Evolutionary conservation across 2,888 invertebrate species (phyloP), one percentile per base, ranked within the genome.

Genomic region (Cephus sareptanus): DNA sequence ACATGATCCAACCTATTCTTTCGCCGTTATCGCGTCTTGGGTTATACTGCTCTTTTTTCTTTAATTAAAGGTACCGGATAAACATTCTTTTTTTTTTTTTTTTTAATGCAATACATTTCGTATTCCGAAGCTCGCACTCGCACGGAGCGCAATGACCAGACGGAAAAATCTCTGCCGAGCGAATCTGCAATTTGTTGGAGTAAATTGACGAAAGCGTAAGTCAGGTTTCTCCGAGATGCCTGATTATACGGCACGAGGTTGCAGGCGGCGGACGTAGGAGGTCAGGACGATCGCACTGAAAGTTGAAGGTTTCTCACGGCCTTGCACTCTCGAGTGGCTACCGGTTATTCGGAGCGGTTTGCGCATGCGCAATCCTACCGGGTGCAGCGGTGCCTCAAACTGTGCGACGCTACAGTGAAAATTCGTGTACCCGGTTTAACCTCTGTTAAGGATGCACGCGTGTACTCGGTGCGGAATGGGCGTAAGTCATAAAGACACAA

Each of bases 261-360:
- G 76, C 69, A 76, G 34, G 74, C 56, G 23, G 56, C 56, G 23
- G 23, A 56, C 23, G 23, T 23, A 79, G 76, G 68, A 79, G 81
- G 82, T 80, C 81, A 82, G 83, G 83, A 80, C 83, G 82, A 84
- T 84, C 83, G 84, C 82, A 84, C 82, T 77, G 82, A 85, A 83
- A 85, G 85, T 83, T 84, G 83, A 85, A 82, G 81, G 82, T 83
- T 85, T 86, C 86, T 85, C 86, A 86, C 85, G 86, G 85, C 86
- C 86, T 86, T 86, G 86, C 76, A 69, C 37, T 40, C 78, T 31
- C 77, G 75, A 73, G 34, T 68, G 76, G 56, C 71, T 33, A 71
- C 71, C 71, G 71, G 71, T 71, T 71, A 71, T 33, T 9, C 33
- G 23, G 4, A 34, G 31, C 71, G 31, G 56, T 56, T 56, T 9